Evolutionary conservation across 2,797 vertebrate genomes (phyloP), one percentile per base, ranked within the genome.

Genomic region (Gouania willdenowi): DNA sequence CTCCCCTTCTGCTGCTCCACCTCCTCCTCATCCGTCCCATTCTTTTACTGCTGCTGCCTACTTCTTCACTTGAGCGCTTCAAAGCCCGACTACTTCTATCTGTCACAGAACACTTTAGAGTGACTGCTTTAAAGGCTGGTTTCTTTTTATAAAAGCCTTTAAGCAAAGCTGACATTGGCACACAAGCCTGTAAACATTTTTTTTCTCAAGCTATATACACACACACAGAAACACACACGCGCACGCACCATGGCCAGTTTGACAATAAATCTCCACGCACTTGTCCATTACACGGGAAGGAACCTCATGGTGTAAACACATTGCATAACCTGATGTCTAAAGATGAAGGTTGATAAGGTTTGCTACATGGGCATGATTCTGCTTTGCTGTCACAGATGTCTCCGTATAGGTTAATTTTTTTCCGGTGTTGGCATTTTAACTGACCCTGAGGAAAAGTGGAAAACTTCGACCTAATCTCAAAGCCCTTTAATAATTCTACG

Each of bases 311-410:
- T 31, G 41, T 53, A 56, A 76, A 68, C 37, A 59, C 10, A 46
- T 68, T 75, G 21, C 41, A 44, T 54, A 70, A 71, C 38, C 2
- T 11, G 28, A 18, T 43, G 39, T 18, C 26, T n/a, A 42, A 57
- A 71, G 63, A 63, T 51, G 54, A 34, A 31, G 25, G 15, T 46
- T 12, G 66, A 80, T 55, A 43, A 59, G 40, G 10, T 12, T 32
- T 14, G 35, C 36, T 29, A 42, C 38, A 46, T 1, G 29, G 55
- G 31, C 24, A 43, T 56, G 57, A n/a, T n/a, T 27, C 15, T 13
- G 26, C 32, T 24, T 26, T 20, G 20, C 26, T 8, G 23, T 6
- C 17, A 13, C 11, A 26, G 3, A 31, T 26, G 19, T 5, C 14
- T 9, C 5, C 13, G 13, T 17, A 8, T 1, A 11, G n/a, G n/a